phyloP scores from a whole-genome alignment of 2,888 invertebrate species.

The Octonoba sinensis region DNA sequence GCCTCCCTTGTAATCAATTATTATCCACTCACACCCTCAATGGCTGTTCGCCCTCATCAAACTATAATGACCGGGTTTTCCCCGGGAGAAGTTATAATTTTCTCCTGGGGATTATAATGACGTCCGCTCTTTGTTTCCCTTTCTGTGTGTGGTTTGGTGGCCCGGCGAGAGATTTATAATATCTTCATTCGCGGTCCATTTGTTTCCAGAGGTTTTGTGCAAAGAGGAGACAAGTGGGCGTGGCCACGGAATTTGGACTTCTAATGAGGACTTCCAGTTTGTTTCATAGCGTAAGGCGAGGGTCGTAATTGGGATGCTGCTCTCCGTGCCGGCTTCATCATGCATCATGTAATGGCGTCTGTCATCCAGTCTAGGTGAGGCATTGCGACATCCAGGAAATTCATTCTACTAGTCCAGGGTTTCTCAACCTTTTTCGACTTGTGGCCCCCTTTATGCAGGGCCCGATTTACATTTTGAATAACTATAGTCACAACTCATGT shows the following conservation, averaged over 20 bases:
- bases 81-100: constrained; percentile 22
- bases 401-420: no score
- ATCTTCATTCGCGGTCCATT: constrained; percentile 29
- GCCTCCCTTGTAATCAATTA: constrained; percentile 37
- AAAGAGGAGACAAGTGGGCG: constrained; percentile 15
- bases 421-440: no score
- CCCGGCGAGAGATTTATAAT: constrained; percentile 30
- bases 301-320: constrained; percentile 17
- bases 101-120: constrained; percentile 9
- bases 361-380: not conserved
- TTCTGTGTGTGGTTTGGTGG: not conserved
- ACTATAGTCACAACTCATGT: no score
- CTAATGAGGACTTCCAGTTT: constrained; percentile 5
- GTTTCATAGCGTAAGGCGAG: constrained; percentile 12
- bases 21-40: constrained; percentile 34
- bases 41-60: constrained; percentile 5
- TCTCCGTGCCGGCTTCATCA: not conserved
- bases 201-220: constrained; percentile 14
- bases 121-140: constrained; percentile 19
- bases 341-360: not conserved
- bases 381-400: not conserved
- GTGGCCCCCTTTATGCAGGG: no score
- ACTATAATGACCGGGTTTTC: constrained; percentile 28
- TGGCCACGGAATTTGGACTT: constrained; percentile 16
- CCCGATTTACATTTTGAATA: no score